A percentile compares a stretch with the other conserved stretches of the same genome.
Evolutionary conservation across 1,140 invertebrate species (phyloP).

Genomic region (Anastrepha obliqua): DNA sequence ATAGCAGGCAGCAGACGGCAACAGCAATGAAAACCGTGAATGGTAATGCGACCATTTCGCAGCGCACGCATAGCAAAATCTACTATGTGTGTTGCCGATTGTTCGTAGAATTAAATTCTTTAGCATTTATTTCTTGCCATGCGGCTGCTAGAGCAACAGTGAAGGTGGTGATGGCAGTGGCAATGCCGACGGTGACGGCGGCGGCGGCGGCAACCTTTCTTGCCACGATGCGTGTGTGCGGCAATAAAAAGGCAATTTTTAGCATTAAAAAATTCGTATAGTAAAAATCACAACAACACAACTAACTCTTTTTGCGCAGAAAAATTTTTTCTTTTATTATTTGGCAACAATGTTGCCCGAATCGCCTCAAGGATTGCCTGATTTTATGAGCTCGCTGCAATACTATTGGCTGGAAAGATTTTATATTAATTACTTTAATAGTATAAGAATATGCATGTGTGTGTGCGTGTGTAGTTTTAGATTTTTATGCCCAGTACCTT

Average conservation of each 20-base stretch:
- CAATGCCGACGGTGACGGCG: not conserved
- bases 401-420: conserved; percentile 3
- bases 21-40: conserved; percentile 53
- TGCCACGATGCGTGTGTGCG: conserved; percentile 21
- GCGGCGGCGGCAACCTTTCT: not conserved
- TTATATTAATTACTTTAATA: conserved; percentile 37
- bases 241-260: conserved; percentile 42
- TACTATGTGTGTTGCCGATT: not conserved
- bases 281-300: conserved; percentile 38
- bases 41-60: conserved; percentile 54
- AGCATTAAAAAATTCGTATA: conserved; percentile 21
- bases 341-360: conserved; percentile 30
- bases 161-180: not conserved
- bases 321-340: conserved; percentile 46
- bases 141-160: too few species aligned
- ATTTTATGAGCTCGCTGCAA: conserved; percentile 36
- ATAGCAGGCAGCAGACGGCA: conserved; percentile 30
- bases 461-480: not conserved
- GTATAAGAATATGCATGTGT: not conserved
- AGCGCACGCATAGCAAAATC: conserved; percentile 19
- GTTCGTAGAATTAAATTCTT: not conserved
- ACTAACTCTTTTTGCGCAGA: not conserved
- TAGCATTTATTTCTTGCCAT: conserved; percentile 30
- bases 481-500: conserved; percentile 34
- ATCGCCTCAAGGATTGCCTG: conserved; percentile 24